Conservation (phyloP, 2,888 invertebrate genomes). For the Lochmaea capreae region DNA sequence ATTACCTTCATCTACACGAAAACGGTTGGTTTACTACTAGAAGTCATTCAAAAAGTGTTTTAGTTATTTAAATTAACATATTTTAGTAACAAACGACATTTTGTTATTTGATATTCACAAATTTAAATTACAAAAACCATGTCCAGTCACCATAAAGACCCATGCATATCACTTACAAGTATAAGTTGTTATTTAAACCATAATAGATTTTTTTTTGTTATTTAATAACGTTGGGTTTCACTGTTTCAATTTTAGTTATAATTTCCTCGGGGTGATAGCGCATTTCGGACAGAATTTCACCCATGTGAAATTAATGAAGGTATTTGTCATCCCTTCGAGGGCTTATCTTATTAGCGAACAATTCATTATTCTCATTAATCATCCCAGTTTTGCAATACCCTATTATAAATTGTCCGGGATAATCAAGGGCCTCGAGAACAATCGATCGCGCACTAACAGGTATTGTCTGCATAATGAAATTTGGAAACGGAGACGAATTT, state of each 20-base stretch:
- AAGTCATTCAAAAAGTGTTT: too few relatives aligned
- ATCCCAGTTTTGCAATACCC: slow-evolving; percentile 47
- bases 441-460: slow-evolving; percentile 38
- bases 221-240: background rate
- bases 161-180: too few relatives aligned
- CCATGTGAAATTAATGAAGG: slow-evolving; percentile 46
- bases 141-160: too few relatives aligned
- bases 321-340: slow-evolving; percentile 49
- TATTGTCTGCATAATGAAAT: slow-evolving; percentile 36
- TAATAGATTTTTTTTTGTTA: background rate
- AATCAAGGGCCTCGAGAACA: slow-evolving; percentile 32
- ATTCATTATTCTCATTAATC: slow-evolving; percentile 53
- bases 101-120: too few relatives aligned
- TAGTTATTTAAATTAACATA: too few relatives aligned
- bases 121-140: too few relatives aligned
- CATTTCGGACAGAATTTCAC: slow-evolving; percentile 33
- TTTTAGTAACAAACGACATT: too few relatives aligned
- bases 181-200: too few relatives aligned
- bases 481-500: slow-evolving; percentile 32
- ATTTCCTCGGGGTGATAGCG: slow-evolving; percentile 27
- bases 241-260: slow-evolving; percentile 25
- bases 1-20: too few relatives aligned
- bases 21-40: too few relatives aligned
- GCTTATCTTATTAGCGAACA: slow-evolving; percentile 52
- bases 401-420: slow-evolving; percentile 46